Percentiles rank a stretch among this genome's conserved stretches.
Evolutionary conservation across 2,888 invertebrate species (phyloP).

Genomic region (Clanis bilineata): DNA sequence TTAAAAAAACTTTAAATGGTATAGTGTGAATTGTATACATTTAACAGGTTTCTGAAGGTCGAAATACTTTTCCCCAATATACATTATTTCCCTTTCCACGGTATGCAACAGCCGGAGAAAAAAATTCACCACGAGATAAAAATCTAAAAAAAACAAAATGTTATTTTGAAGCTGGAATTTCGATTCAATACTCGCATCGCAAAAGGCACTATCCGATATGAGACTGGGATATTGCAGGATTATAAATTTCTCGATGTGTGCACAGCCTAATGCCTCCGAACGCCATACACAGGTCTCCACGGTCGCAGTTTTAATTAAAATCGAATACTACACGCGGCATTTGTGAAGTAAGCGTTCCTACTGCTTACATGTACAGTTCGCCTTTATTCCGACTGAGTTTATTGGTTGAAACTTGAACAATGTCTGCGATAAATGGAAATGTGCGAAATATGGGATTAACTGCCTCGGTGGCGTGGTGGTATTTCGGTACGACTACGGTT

Average conservation of each 20-base stretch:
- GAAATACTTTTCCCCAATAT: too few species aligned
- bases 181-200: background rate
- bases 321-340: conserved; percentile 28
- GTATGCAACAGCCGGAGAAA: too few species aligned
- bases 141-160: too few species aligned
- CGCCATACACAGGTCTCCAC: conserved; percentile 15
- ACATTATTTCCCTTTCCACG: too few species aligned
- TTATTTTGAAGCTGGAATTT: too few species aligned
- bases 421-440: conserved; percentile 7
- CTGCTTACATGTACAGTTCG: conserved; percentile 24
- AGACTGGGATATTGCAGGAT: background rate
- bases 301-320: conserved; percentile 40
- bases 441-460: background rate
- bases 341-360: conserved; percentile 32
- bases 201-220: background rate
- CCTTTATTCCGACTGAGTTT: conserved; percentile 16
- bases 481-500: too few species aligned
- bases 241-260: background rate
- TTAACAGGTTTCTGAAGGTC: too few species aligned
- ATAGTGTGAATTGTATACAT: too few species aligned
- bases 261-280: conserved; percentile 2
- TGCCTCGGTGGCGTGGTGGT: too few species aligned
- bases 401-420: conserved; percentile 11
- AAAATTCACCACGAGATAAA: too few species aligned
- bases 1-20: too few species aligned